These are phyloP conservation scores for Troides helena DNA, from an alignment of 2,888 invertebrate genomes.

Conservation along the genomic window DNA sequence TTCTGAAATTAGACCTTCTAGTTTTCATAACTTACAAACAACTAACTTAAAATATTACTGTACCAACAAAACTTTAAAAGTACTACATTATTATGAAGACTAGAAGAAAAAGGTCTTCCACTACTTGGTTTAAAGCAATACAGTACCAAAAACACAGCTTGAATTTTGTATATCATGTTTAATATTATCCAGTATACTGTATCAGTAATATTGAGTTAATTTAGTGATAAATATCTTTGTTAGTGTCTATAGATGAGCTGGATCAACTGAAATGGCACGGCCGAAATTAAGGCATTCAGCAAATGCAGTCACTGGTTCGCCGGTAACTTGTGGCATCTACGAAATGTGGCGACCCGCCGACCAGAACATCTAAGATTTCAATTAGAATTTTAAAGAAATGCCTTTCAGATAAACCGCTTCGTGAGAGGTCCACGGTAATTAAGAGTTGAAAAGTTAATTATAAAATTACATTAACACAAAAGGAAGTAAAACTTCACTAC, in stretches of 20 bases:
- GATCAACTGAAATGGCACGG: background rate
- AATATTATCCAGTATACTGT: too few relatives aligned
- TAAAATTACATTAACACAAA: slow-evolving; percentile 15
- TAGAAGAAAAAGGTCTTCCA: too few relatives aligned
- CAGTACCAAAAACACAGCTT: too few relatives aligned
- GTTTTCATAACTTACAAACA: too few relatives aligned
- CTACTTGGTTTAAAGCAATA: too few relatives aligned
- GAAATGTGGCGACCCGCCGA: slow-evolving; percentile 10
- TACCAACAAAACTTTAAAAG: too few relatives aligned
- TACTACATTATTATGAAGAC: too few relatives aligned
- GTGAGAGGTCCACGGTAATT: slow-evolving; percentile 7
- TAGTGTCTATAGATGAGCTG: background rate
- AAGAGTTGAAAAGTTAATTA: slow-evolving; percentile 17
- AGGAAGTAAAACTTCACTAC: slow-evolving; percentile 7
- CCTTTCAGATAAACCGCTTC: slow-evolving; percentile 8
- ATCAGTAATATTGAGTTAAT: background rate
- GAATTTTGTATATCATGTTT: too few relatives aligned
- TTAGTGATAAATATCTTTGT: background rate
- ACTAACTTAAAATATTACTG: too few relatives aligned
- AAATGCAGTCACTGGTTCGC: background rate
- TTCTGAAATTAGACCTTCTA: too few relatives aligned
- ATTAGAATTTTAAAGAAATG: slow-evolving; percentile 22
- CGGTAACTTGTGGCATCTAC: slow-evolving; percentile 6
- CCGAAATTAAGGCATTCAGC: slow-evolving; percentile 9
- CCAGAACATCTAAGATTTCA: slow-evolving; percentile 11